Evolutionary conservation across 2,113 vertebrate genomes (phyloP).

Genomic region (Cyprinodon tularosa): DNA sequence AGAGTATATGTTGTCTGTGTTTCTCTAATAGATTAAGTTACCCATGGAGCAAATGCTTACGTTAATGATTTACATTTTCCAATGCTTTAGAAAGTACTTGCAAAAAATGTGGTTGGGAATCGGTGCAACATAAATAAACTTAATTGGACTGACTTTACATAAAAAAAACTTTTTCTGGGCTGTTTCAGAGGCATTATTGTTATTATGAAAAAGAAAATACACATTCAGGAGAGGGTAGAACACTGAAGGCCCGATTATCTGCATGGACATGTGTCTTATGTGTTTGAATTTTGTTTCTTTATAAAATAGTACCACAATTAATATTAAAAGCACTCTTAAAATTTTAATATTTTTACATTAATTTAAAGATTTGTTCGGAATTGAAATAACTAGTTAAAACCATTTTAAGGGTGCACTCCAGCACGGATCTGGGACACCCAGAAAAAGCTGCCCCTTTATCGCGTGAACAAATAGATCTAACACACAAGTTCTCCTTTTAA

Average conservation of each 20-base stretch:
- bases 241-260: background rate
- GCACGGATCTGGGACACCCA: background rate
- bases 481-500: background rate
- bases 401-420: background rate
- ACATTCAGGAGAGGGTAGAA: background rate
- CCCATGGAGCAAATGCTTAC: background rate
- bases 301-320: background rate
- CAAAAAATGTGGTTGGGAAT: too few species aligned
- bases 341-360: background rate
- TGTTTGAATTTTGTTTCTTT: too few species aligned
- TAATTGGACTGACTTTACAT: background rate
- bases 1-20: background rate
- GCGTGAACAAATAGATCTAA: background rate
- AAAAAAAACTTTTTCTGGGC: background rate
- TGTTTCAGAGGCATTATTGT: background rate
- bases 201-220: background rate
- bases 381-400: too few species aligned
- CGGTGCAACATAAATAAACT: background rate
- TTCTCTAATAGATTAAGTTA: background rate
- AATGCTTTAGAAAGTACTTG: too few species aligned
- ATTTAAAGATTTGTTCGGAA: background rate
- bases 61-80: too few species aligned
- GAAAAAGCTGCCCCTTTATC: background rate
- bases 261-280: background rate
- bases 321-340: background rate